phyloP scores from a whole-genome alignment of 2,113 vertebrate species.

The Cynocephalus volans region DNA sequence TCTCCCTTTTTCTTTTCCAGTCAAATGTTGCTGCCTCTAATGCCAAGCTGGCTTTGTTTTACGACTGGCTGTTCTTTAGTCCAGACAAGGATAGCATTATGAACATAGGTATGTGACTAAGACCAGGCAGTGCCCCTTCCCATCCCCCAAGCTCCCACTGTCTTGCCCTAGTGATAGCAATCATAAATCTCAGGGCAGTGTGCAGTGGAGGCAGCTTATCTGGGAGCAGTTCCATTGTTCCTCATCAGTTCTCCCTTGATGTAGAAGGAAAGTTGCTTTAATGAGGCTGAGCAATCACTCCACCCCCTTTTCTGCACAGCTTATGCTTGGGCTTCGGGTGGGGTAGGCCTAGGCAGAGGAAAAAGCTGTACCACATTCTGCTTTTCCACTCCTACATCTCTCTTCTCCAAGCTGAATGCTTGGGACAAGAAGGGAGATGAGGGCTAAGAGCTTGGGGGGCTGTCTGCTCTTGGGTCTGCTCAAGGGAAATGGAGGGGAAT shows the following conservation, averaged over 20 bases:
- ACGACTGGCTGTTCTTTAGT: conserved; percentile 99
- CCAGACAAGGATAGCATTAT: conserved; percentile 99
- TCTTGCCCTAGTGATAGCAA: neutral
- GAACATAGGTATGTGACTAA: conserved; percentile 94
- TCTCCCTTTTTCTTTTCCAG: conserved; percentile 83
- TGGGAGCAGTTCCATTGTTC: conserved; percentile 47
- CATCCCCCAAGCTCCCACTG: accelerated
- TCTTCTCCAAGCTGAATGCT: neutral
- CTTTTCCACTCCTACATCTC: neutral
- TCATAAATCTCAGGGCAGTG: neutral
- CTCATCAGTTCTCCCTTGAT: conserved; percentile 61
- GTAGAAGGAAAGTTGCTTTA: conserved; percentile 54
- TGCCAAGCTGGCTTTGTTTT: conserved; percentile 98
- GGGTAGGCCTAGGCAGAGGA: neutral
- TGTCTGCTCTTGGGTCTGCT: neutral
- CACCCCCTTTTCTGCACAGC: neutral
- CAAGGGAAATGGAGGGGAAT: neutral
- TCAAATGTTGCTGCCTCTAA: conserved; percentile 98
- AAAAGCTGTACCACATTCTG: neutral
- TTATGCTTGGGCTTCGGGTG: neutral
- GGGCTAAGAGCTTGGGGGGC: neutral
- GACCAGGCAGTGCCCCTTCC: neutral
- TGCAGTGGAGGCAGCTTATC: neutral
- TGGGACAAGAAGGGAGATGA: neutral
- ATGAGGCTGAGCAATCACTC: neutral